These are phyloP conservation scores for Microchirus variegatus DNA, from an alignment of 2,797 vertebrate genomes.

Conservation along the genomic window DNA sequence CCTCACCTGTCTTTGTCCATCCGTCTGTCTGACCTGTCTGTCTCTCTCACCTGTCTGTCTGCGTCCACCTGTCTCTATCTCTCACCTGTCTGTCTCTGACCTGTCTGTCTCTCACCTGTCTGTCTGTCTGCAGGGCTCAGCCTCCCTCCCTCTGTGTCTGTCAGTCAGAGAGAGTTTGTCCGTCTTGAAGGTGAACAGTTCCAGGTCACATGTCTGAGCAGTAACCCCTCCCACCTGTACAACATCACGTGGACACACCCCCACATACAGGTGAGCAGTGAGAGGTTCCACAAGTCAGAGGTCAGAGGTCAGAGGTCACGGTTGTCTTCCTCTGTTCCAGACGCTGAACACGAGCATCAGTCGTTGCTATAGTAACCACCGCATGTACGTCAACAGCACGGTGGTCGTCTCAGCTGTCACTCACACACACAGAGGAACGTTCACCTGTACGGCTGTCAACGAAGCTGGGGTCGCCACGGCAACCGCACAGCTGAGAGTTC, in stretches of 20 bases:
- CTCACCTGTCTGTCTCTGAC: background rate
- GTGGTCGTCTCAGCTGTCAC: conserved; percentile 70
- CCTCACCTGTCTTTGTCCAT: background rate
- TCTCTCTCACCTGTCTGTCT: too few species aligned
- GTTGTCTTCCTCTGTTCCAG: conserved; percentile 40
- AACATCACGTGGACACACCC: conserved; percentile 73
- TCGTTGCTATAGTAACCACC: accelerated
- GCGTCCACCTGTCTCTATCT: background rate
- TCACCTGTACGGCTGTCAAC: conserved; percentile 80
- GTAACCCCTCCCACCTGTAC: conserved; percentile 47
- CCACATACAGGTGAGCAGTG: conserved; percentile 53
- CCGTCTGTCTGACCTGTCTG: background rate
- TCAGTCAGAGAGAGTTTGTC: conserved; percentile 70
- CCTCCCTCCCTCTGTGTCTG: conserved; percentile 48
- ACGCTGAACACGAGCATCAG: accelerated
- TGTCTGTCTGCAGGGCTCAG: conserved; percentile 42
- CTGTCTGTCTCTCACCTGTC: background rate
- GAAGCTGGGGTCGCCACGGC: conserved; percentile 54
- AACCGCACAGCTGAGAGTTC: conserved; percentile 80
- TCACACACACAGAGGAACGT: conserved; percentile 77
- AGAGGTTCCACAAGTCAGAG: conserved; percentile 1
- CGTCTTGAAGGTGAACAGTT: conserved; percentile 84
- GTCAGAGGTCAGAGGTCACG: conserved; percentile 22
- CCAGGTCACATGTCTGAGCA: conserved; percentile 75
- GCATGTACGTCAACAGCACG: conserved; percentile 28